Percentiles rank a stretch among this genome's conserved stretches.
These are phyloP conservation scores for Bedellia somnulentella DNA, from an alignment of 2,888 invertebrate genomes.

Conservation along the genomic window DNA sequence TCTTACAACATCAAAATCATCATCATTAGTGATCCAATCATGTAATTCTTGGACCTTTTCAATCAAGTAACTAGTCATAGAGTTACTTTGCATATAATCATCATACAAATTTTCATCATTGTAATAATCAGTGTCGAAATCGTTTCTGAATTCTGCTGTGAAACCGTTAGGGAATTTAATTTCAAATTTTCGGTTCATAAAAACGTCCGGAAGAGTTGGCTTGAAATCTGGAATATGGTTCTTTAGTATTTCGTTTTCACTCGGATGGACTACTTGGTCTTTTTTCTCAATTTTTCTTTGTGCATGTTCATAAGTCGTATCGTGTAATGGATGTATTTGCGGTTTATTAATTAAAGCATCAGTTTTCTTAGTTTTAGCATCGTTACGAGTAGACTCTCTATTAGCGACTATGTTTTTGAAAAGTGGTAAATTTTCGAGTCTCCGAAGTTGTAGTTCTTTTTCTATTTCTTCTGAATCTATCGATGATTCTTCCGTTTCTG, in stretches of 20 bases:
- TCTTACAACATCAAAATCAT: conserved; percentile 24
- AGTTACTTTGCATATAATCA: conserved; percentile 47
- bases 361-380: conserved; percentile 14
- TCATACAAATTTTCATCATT: conserved; percentile 45
- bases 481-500: conserved; percentile 7
- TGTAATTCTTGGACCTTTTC: conserved; percentile 54
- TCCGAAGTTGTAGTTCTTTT: conserved; percentile 23
- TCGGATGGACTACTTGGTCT: conserved; percentile 24
- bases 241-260: not conserved
- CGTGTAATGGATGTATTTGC: conserved; percentile 40
- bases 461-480: conserved; percentile 16
- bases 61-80: conserved; percentile 48
- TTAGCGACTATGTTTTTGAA: conserved; percentile 34
- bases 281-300: conserved; percentile 44
- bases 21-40: conserved; percentile 47
- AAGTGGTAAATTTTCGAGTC: conserved; percentile 33
- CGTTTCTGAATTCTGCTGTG: conserved; percentile 18
- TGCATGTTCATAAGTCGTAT: conserved; percentile 22
- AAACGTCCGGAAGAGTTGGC: conserved; percentile 29
- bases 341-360: conserved; percentile 24
- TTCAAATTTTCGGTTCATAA: conserved; percentile 15
- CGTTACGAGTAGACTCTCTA: conserved; percentile 17
- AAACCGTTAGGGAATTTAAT: conserved; percentile 27
- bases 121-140: conserved; percentile 40
- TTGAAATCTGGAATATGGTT: conserved; percentile 31